phyloP scores from a whole-genome alignment of 35 echinoderm and acorn worm genomes.

The Ophioderma brevispina region DNA sequence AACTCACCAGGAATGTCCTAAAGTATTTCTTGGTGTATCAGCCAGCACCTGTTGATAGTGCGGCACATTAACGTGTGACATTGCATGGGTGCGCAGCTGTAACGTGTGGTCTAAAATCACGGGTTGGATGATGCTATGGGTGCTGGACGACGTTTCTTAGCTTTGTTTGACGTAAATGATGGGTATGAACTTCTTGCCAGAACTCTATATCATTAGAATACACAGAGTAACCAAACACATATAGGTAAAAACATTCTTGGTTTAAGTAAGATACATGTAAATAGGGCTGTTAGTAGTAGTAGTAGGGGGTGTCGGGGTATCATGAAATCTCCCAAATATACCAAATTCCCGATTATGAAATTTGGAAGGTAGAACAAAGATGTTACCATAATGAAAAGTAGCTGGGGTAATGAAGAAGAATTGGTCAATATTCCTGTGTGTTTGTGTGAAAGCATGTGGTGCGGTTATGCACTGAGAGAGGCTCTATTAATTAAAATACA shows the following conservation, averaged over 20 bases:
- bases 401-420: not conserved
- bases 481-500: not conserved
- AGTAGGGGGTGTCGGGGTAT: not conserved
- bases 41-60: not conserved
- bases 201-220: not conserved
- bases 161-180: constrained; percentile 26
- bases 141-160: not conserved
- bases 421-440: not conserved
- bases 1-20: no score
- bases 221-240: not conserved
- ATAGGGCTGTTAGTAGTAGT: not conserved
- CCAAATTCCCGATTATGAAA: no score
- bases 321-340: no score
- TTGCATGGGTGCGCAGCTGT: not conserved
- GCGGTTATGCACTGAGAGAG: not conserved
- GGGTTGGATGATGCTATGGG: no score
- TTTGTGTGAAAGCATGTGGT: not conserved
- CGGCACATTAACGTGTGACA: not conserved
- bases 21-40: not conserved
- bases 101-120: not conserved
- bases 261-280: not conserved
- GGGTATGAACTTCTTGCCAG: not conserved
- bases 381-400: no score
- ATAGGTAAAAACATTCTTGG: not conserved
- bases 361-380: no score